Conservation (phyloP, 1,140 invertebrate genomes). For the Anoplolepis gracilipes region DNA sequence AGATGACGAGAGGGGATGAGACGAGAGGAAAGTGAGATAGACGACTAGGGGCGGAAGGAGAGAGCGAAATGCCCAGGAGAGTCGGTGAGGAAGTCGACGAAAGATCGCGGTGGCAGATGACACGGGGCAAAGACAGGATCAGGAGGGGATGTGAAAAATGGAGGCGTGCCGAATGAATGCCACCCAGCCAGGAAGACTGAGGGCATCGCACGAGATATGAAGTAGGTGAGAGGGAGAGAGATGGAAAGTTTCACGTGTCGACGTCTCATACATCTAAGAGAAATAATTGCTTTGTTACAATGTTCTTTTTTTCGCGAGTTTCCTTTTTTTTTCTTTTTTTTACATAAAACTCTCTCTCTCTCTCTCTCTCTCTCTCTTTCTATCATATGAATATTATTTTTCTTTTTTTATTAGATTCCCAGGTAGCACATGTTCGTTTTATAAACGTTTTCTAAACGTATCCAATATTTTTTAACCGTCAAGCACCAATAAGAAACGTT, state of each 20-base stretch:
- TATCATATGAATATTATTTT: not conserved
- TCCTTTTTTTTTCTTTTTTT: not conserved
- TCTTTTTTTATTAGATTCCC: not conserved
- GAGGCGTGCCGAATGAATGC: conserved; percentile 40
- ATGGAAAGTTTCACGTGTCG: not conserved
- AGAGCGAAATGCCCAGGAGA: conserved; percentile 22
- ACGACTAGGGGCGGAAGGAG: conserved; percentile 27
- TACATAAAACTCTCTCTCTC: too few species aligned
- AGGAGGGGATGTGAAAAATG: conserved; percentile 64
- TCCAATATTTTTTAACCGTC: too few species aligned
- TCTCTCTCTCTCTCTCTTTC: too few species aligned
- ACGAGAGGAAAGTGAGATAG: conserved; percentile 41
- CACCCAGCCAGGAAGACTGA: conserved; percentile 38
- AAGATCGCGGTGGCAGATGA: conserved; percentile 36
- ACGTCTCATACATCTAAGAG: conserved; percentile 38
- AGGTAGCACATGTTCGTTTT: too few species aligned
- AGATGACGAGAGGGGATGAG: not conserved
- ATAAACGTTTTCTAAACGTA: too few species aligned
- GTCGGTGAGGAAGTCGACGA: conserved; percentile 32
- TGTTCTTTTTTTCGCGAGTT: not conserved
- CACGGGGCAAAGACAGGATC: conserved; percentile 26
- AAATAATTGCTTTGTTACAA: conserved; percentile 64
- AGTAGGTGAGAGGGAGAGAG: not conserved
- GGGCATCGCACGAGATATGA: not conserved
- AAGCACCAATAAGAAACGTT: too few species aligned